phyloP scores from a whole-genome alignment of 2,888 invertebrate genomes.

The Eristalis arbustorum region DNA sequence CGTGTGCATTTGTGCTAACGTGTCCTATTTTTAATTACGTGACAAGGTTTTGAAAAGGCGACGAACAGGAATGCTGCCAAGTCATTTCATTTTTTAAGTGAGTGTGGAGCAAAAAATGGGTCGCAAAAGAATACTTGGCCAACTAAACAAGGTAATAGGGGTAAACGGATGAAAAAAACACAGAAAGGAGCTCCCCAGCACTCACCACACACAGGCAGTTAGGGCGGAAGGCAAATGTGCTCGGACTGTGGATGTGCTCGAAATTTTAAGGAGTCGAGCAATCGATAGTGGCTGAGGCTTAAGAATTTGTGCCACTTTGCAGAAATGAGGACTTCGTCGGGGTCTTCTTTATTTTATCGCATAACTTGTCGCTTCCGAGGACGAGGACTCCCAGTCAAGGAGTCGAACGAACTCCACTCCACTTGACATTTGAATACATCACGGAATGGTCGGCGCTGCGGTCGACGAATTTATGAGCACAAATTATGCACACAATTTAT shows the following conservation, averaged over 20 bases:
- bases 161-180: background rate
- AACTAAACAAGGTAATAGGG: background rate
- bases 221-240: background rate
- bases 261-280: background rate
- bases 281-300: background rate
- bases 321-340: background rate
- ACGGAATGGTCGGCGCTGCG: background rate
- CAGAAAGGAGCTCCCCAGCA: background rate
- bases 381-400: background rate
- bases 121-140: background rate
- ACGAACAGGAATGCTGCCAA: conserved; percentile 16
- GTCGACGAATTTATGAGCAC: background rate
- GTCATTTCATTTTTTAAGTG: conserved; percentile 13
- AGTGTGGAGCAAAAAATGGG: conserved; percentile 31
- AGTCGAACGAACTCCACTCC: background rate
- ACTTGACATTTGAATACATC: background rate
- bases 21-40: conserved; percentile 49
- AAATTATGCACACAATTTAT: background rate
- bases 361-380: background rate
- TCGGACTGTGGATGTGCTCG: background rate
- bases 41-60: conserved; percentile 32
- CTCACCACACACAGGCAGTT: background rate
- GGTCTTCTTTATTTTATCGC: background rate
- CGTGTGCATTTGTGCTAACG: background rate
- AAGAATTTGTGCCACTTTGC: background rate